A percentile compares a stretch with the other conserved stretches of the same genome.
Evolutionary conservation across 2,113 vertebrate species (phyloP).

Genomic region (Chloropsis hardwickii): DNA sequence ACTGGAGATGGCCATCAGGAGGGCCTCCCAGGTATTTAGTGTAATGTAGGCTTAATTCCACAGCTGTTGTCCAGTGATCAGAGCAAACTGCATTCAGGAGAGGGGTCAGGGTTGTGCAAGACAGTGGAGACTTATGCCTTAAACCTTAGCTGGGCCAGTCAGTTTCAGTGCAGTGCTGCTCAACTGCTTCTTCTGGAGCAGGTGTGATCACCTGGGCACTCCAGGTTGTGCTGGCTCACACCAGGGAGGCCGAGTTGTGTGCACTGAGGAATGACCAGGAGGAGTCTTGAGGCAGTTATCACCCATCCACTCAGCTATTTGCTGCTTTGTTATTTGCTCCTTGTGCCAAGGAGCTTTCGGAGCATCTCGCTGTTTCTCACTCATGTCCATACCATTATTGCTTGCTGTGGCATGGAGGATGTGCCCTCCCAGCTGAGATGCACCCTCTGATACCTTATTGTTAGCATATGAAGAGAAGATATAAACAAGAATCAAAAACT

Average conservation of each 20-base stretch:
- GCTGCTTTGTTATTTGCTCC: neutral
- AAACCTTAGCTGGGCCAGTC: neutral
- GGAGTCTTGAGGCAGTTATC: neutral
- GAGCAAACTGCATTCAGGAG: neutral
- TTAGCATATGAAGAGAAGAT: neutral
- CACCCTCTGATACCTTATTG: neutral
- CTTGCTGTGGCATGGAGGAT: neutral
- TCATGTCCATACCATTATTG: fast-evolving
- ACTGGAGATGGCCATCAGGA: neutral
- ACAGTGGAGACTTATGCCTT: fast-evolving
- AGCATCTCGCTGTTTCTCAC: neutral
- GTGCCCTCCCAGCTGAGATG: neutral
- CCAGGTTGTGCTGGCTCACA: neutral
- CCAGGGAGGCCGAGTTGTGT: neutral
- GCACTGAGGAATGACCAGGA: neutral
- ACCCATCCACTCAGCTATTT: neutral
- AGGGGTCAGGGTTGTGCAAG: neutral
- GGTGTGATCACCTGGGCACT: neutral
- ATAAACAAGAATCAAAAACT: neutral
- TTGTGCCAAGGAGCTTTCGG: neutral
- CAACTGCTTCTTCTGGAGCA: neutral
- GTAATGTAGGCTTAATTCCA: neutral
- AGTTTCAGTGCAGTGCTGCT: neutral
- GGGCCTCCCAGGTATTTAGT: neutral
- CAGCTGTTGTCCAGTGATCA: neutral